phyloP scores from a whole-genome alignment of 1,140 invertebrate genomes.

The Conus ventricosus region DNA sequence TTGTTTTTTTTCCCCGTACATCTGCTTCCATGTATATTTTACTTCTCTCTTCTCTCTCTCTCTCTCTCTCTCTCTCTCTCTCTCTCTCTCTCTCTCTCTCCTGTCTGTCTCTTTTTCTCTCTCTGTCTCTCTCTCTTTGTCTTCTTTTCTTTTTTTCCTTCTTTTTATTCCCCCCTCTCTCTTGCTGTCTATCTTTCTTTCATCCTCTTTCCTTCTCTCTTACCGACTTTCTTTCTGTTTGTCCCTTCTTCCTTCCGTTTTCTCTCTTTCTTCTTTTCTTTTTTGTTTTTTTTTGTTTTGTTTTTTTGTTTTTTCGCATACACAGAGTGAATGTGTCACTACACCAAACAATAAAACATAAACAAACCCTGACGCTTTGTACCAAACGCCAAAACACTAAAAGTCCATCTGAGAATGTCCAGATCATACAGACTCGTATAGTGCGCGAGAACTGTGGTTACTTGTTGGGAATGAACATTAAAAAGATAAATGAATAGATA shows the following conservation, averaged over 20 bases:
- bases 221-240: not conserved
- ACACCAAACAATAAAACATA: too few relatives aligned
- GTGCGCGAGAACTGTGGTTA: too few relatives aligned
- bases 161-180: not conserved
- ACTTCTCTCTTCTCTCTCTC: not conserved
- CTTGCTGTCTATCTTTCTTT: not conserved
- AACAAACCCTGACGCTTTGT: too few relatives aligned
- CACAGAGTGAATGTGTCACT: not conserved
- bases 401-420: too few relatives aligned
- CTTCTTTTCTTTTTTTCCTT: not conserved
- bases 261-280: not conserved
- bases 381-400: too few relatives aligned
- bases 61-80: conserved; percentile 4
- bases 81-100: too few relatives aligned
- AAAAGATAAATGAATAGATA: too few relatives aligned
- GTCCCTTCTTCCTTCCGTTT: not conserved
- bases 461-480: too few relatives aligned
- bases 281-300: not conserved
- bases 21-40: too few relatives aligned
- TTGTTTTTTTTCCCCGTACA: too few relatives aligned
- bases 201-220: not conserved
- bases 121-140: not conserved
- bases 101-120: too few relatives aligned
- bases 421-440: too few relatives aligned
- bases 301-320: not conserved